Conservation (phyloP, 2,113 vertebrate species). For the Isichthys henryi region DNA sequence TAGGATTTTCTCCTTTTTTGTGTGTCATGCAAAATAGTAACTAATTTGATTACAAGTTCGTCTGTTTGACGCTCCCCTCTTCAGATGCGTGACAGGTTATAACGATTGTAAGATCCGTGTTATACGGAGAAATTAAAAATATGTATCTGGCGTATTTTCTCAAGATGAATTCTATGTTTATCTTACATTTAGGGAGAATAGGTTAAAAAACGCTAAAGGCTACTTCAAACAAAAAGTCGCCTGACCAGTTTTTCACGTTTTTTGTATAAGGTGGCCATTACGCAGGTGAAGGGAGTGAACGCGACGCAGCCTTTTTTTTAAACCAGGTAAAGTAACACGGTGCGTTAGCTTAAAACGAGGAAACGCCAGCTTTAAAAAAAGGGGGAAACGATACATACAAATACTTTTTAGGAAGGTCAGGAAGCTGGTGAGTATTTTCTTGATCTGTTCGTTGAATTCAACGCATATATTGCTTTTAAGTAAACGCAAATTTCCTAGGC, state of each 20-base stretch:
- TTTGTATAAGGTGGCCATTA: conserved; percentile 24
- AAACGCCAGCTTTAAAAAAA: neutral
- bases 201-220: neutral
- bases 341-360: neutral
- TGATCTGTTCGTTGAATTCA: neutral
- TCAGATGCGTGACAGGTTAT: neutral
- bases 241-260: conserved; percentile 27
- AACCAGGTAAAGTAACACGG: conserved; percentile 12
- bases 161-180: neutral
- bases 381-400: neutral
- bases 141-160: neutral
- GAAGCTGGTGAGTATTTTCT: conserved; percentile 21
- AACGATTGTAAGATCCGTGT: neutral
- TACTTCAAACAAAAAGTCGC: conserved; percentile 1
- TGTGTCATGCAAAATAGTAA: conserved; percentile 10
- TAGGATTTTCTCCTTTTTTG: neutral
- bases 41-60: conserved; percentile 13
- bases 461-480: neutral
- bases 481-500: neutral
- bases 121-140: neutral
- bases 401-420: neutral
- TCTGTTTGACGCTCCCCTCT: neutral
- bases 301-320: neutral
- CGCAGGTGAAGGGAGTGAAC: conserved; percentile 25
- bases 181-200: neutral